These are phyloP conservation scores for Azemiops feae DNA, from an alignment of 2,113 vertebrate species.

Conservation along the genomic window DNA sequence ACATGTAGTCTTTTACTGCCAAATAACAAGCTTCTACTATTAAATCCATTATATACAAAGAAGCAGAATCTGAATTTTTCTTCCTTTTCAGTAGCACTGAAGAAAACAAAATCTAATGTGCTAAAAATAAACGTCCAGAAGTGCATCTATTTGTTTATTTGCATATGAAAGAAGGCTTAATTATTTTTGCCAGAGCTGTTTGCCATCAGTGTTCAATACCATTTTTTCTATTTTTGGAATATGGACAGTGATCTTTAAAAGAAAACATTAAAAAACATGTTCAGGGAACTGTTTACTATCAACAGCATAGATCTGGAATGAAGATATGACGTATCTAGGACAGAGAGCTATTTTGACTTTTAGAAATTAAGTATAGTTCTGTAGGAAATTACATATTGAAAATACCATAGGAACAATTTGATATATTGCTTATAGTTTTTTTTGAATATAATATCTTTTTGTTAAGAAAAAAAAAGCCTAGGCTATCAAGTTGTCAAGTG, in stretches of 20 bases:
- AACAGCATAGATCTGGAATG: not conserved
- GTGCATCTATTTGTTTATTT: constrained; percentile 44
- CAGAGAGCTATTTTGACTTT: not conserved
- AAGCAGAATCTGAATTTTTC: constrained; percentile 43
- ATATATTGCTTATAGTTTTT: not conserved
- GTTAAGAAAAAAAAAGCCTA: not conserved
- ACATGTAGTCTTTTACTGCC: constrained; percentile 48
- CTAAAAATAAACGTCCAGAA: constrained; percentile 46
- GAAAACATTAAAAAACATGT: not conserved
- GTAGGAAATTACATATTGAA: not conserved
- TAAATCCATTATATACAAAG: constrained; percentile 54
- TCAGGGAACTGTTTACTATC: not conserved
- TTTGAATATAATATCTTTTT: not conserved
- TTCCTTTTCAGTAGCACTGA: not conserved
- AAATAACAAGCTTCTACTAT: constrained; percentile 67
- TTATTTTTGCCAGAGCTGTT: not conserved
- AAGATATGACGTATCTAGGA: not conserved
- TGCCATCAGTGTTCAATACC: not conserved
- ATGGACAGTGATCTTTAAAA: not conserved
- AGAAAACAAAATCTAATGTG: constrained; percentile 36
- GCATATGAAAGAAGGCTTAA: not conserved
- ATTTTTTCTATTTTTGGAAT: not conserved
- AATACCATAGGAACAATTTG: not conserved
- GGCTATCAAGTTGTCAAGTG: not conserved
- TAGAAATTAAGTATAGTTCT: not conserved